Evolutionary conservation across 2,888 invertebrate species (phyloP).

Genomic region (Pimpla rufipes): DNA sequence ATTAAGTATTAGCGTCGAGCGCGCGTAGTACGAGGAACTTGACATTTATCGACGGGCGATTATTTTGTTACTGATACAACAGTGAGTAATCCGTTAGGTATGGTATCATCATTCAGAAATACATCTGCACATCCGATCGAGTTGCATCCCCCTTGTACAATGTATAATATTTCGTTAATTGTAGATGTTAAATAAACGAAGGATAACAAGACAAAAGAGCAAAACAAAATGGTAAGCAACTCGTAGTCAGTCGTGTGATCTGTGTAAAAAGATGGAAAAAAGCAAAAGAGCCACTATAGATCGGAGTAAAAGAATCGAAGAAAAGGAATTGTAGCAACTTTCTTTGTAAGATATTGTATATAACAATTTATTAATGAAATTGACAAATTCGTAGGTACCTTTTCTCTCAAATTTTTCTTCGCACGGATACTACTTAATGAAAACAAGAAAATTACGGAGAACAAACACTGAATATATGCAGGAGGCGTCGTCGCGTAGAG

Average conservation of each 20-base stretch:
- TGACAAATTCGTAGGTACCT: slow-evolving; percentile 83
- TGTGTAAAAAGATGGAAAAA: slow-evolving; percentile 52
- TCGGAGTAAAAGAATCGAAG: slow-evolving; percentile 77
- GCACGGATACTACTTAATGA: slow-evolving; percentile 76
- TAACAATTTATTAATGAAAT: slow-evolving; percentile 84
- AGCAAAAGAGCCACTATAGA: slow-evolving; percentile 62
- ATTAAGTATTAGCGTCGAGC: slow-evolving; percentile 24
- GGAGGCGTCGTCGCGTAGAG: slow-evolving; percentile 8
- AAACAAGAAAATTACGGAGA: slow-evolving; percentile 71
- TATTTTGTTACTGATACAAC: slow-evolving; percentile 51
- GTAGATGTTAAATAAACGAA: slow-evolving; percentile 81
- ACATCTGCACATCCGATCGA: slow-evolving; percentile 71
- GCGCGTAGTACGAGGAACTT: slow-evolving; percentile 27
- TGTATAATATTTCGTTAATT: slow-evolving; percentile 84
- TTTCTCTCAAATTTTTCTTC: slow-evolving; percentile 79
- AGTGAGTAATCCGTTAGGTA: slow-evolving; percentile 50
- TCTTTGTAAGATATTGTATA: slow-evolving; percentile 85
- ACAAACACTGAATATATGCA: slow-evolving; percentile 34
- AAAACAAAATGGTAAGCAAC: slow-evolving; percentile 63
- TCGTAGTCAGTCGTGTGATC: slow-evolving; percentile 64
- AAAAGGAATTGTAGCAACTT: slow-evolving; percentile 81
- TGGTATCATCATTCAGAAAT: slow-evolving; percentile 60
- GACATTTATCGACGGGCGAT: slow-evolving; percentile 41
- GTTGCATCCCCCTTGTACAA: slow-evolving; percentile 81
- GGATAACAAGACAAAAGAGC: slow-evolving; percentile 75